phyloP scores from a whole-genome alignment of 2,797 vertebrate species.

The Buphagus erythrorhynchus region DNA sequence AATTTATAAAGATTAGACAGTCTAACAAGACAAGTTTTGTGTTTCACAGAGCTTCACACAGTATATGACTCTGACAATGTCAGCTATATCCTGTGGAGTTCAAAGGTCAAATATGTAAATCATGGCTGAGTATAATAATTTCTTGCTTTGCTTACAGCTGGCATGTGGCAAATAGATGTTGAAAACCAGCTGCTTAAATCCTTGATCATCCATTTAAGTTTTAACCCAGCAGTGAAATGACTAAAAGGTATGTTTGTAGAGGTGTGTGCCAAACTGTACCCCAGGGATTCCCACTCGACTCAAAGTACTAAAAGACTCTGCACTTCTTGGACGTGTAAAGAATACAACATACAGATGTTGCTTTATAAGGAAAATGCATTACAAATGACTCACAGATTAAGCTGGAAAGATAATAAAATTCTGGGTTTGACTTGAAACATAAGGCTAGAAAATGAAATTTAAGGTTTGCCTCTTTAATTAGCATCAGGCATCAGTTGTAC shows the following conservation, averaged over 20 bases:
- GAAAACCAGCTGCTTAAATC: constrained; percentile 46
- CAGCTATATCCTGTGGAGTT: background rate
- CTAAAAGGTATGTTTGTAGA: constrained; percentile 28
- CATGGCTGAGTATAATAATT: background rate
- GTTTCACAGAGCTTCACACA: background rate
- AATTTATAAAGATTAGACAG: background rate
- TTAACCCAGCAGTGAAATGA: background rate
- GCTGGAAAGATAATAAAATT: background rate
- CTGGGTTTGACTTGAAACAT: background rate
- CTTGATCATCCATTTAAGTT: background rate
- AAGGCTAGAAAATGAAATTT: background rate
- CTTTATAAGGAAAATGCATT: background rate
- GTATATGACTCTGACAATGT: background rate
- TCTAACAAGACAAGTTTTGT: background rate
- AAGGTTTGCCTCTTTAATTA: background rate
- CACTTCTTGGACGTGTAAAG: background rate
- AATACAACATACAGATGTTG: background rate
- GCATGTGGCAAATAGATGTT: background rate
- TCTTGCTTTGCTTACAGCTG: background rate
- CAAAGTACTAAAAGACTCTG: background rate
- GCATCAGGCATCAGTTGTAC: background rate
- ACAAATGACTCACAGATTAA: background rate
- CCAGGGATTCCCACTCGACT: background rate
- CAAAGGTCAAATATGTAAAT: constrained; percentile 29
- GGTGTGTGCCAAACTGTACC: constrained; percentile 4